A percentile compares a stretch with the other conserved stretches of the same genome.
These are phyloP conservation scores for Fopius arisanus DNA, from an alignment of 1,140 invertebrate species.

Conservation along the genomic window DNA sequence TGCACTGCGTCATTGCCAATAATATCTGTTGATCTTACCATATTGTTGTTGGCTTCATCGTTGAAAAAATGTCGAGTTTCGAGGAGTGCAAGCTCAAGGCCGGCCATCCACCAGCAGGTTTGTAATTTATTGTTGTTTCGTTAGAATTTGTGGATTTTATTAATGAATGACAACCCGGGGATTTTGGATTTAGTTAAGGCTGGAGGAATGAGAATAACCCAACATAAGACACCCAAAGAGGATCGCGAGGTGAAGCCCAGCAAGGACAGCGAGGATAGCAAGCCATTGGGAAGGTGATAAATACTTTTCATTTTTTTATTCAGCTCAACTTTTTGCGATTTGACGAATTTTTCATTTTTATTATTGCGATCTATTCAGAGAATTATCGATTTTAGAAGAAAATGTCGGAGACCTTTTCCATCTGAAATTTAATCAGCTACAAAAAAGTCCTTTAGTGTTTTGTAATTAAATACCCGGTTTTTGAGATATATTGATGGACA, in stretches of 20 bases:
- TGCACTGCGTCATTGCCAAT: neutral
- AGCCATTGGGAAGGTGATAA: conserved; percentile 54
- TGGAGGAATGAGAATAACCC: conserved; percentile 90
- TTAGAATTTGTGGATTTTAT: conserved; percentile 19
- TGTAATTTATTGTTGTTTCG: conserved; percentile 36
- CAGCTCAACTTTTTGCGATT: no score
- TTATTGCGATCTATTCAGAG: no score
- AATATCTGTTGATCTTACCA: neutral
- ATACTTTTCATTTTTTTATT: conserved; percentile 14
- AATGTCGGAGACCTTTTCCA: no score
- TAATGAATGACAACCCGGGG: conserved; percentile 17
- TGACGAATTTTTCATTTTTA: no score
- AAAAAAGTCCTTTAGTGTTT: no score
- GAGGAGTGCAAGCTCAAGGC: conserved; percentile 75
- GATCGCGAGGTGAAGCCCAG: conserved; percentile 68
- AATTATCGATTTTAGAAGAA: no score
- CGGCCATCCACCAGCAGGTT: conserved; percentile 87
- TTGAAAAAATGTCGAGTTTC: conserved; percentile 65
- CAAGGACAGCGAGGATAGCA: conserved; percentile 58
- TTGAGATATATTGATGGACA: no score
- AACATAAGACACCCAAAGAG: conserved; percentile 77
- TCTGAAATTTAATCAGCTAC: no score
- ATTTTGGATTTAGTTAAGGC: conserved; percentile 77
- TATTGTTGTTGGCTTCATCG: neutral
- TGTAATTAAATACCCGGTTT: no score